Evolutionary conservation across 2,888 invertebrate species (phyloP).

Genomic region (Fragum whitleyi): DNA sequence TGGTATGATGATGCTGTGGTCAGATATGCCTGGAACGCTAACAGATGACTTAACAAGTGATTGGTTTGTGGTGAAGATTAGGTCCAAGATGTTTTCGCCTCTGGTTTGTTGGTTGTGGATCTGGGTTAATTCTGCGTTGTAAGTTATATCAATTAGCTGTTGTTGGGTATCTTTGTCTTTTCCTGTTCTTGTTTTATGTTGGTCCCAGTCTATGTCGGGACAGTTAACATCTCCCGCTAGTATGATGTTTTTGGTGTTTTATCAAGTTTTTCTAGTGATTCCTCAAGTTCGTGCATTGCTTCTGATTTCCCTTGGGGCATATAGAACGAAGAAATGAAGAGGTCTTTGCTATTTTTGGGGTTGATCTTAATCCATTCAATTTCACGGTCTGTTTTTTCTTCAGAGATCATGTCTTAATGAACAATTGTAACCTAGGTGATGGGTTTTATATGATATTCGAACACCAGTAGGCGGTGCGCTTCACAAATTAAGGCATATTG

Average conservation of each 20-base stretch:
- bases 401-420: conserved; percentile 35
- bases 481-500: too few relatives aligned
- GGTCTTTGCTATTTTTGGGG: conserved; percentile 37
- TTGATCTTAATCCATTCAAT: conserved; percentile 52
- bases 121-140: conserved; percentile 28
- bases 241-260: conserved; percentile 21
- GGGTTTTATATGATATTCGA: too few relatives aligned
- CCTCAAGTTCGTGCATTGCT: conserved; percentile 27
- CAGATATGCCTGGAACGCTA: conserved; percentile 37
- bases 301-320: conserved; percentile 44
- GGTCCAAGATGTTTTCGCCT: neutral
- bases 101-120: conserved; percentile 26
- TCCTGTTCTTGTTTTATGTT: conserved; percentile 7
- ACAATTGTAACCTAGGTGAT: too few relatives aligned
- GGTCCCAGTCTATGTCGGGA: conserved; percentile 23
- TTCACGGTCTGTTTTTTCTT: conserved; percentile 56
- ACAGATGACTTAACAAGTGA: conserved; percentile 27
- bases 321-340: conserved; percentile 40
- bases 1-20: conserved; percentile 41
- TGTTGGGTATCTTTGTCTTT: conserved; percentile 33
- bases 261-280: conserved; percentile 22
- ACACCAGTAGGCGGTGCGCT: too few relatives aligned
- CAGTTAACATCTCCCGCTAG: conserved; percentile 30
- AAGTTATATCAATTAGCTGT: conserved; percentile 29
- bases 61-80: neutral